Evolutionary conservation across 2,797 vertebrate species (phyloP), one percentile per base, ranked within the genome.

Genomic region (Hybognathus amarus): DNA sequence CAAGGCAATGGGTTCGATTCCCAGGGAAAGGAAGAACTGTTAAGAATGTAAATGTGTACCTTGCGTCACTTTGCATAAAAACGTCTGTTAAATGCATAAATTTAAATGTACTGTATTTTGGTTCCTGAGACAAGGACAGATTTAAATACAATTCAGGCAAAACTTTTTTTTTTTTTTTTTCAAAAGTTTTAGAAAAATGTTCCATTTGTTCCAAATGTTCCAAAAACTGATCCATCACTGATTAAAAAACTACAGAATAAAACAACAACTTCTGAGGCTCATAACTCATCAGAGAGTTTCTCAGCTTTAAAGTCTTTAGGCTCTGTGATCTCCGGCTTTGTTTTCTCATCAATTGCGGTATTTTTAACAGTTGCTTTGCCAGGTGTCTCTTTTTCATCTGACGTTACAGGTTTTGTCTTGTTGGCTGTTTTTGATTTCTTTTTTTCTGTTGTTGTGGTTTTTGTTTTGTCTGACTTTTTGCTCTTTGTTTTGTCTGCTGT

Each of bases 261-360:
- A 27, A 6, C 42, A 56, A 38, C 7, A n/a, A 30, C 2, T 56
- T 70, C 22, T 59, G 70, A 11, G 0, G 18, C 87, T 96, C 94
- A 96, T 90, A 96, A 90, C 88, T 96, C 95, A 0, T 89, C 90
- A 40, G 92, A 95, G 76, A 30, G 10, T 6, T 86, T 87, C 73
- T 90, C 91, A 52, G 88, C 85, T 22, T 83, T 67, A 3, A 87
- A 82, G 27, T 89, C 87, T 79, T 86, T 85, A 0, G 89, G 40
- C 71, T 90, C 89, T 88, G 75, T 70, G 76, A 75, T 73, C 33
- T 86, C 47, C 64, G 69, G 33, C 40, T 54, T 77, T 11, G 24
- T 56, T 47, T 63, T 85, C 56, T 84, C 47, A 6, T 64, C 0
- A 0, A 84, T 18, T 1, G 40, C 3, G 0, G 64, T 86, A 11